Percentiles rank a stretch among this genome's conserved stretches.
Evolutionary conservation across 2,797 vertebrate genomes (phyloP).

Genomic region (Gymnothorax javanicus): DNA sequence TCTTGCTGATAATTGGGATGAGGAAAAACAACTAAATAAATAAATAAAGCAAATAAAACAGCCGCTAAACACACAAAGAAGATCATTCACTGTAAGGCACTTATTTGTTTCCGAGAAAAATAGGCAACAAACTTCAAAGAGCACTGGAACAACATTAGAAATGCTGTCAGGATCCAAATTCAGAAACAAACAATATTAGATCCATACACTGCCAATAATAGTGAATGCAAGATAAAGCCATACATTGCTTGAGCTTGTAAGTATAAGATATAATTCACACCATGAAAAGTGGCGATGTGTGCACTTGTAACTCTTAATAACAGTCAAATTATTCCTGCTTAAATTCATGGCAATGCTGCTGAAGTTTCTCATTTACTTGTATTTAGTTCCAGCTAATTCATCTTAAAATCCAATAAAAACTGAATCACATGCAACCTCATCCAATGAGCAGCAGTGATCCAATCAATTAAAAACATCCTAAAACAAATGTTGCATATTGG

Average conservation of each 20-base stretch:
- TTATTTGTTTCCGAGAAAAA: slow-evolving; percentile 75
- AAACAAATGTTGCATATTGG: neutral
- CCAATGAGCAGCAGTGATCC: neutral
- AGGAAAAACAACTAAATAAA: slow-evolving; percentile 58
- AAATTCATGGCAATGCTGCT: neutral
- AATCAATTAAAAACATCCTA: slow-evolving; percentile 1
- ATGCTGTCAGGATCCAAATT: slow-evolving; percentile 62
- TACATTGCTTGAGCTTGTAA: slow-evolving; percentile 24
- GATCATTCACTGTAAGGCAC: slow-evolving; percentile 75
- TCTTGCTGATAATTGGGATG: slow-evolving; percentile 67
- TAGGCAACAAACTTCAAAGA: slow-evolving; percentile 67
- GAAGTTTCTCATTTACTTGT: neutral
- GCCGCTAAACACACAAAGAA: slow-evolving; percentile 72
- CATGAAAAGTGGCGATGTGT: slow-evolving; percentile 5
- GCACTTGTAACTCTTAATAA: slow-evolving; percentile 29
- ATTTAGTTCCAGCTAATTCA: slow-evolving; percentile 17
- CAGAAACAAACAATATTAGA: slow-evolving; percentile 64
- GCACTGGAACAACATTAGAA: slow-evolving; percentile 57
- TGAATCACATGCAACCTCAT: neutral
- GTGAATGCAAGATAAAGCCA: slow-evolving; percentile 8
- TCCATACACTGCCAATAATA: slow-evolving; percentile 64
- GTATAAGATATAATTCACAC: slow-evolving; percentile 29
- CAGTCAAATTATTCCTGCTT: slow-evolving; percentile 11
- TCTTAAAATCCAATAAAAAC: slow-evolving; percentile 7
- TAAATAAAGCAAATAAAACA: slow-evolving; percentile 58